phyloP scores from a whole-genome alignment of 2,888 invertebrate species.

The Cosmia trapezina region DNA sequence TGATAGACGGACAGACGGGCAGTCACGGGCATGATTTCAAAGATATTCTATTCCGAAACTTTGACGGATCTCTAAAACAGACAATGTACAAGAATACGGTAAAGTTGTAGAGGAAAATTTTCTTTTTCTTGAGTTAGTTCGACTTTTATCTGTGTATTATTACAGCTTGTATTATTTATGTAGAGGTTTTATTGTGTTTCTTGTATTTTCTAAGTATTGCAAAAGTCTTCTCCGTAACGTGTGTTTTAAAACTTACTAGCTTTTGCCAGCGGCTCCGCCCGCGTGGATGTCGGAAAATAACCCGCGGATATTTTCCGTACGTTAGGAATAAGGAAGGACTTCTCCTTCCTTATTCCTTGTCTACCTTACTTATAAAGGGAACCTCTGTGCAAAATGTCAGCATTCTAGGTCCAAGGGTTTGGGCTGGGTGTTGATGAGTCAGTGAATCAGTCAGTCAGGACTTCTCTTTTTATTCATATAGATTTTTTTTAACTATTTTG shows the following conservation, averaged over 20 bases:
- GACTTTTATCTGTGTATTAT: constrained; percentile 32
- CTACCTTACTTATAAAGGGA: too few relatives aligned
- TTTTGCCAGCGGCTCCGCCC: too few relatives aligned
- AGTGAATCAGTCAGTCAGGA: too few relatives aligned
- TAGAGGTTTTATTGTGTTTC: neutral
- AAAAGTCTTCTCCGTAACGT: neutral
- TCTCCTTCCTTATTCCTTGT: too few relatives aligned
- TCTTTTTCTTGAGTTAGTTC: constrained; percentile 43
- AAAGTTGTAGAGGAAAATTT: constrained; percentile 52
- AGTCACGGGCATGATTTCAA: constrained; percentile 11
- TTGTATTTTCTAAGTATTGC: neutral
- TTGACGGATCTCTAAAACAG: constrained; percentile 47
- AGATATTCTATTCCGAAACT: constrained; percentile 4
- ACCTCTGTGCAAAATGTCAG: too few relatives aligned
- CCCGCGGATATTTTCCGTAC: too few relatives aligned
- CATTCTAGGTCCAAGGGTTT: too few relatives aligned
- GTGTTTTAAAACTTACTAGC: neutral
- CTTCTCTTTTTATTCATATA: too few relatives aligned
- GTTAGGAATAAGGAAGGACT: too few relatives aligned
- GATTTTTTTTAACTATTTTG: too few relatives aligned
- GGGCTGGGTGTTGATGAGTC: too few relatives aligned
- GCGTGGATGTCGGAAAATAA: too few relatives aligned
- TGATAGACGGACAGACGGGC: neutral
- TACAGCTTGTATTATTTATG: constrained; percentile 38
- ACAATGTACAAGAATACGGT: constrained; percentile 51